Percentiles rank a stretch among this genome's conserved stretches.
Evolutionary conservation across 2,888 invertebrate genomes (phyloP).

Genomic region (Ectemnius cavifrons): DNA sequence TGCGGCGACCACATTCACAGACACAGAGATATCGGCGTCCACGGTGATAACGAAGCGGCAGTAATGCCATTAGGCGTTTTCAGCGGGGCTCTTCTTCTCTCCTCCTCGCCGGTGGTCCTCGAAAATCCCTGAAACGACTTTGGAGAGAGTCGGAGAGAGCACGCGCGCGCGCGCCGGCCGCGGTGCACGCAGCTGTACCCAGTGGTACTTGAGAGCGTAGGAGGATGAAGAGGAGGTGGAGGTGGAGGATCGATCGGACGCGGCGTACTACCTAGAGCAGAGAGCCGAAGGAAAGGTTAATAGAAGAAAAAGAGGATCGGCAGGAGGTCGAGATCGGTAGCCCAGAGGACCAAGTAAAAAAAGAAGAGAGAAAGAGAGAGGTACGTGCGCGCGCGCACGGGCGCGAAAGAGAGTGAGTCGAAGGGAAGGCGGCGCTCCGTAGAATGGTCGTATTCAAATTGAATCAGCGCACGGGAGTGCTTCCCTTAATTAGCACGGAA

Average conservation of each 20-base stretch:
- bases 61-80: constrained; percentile 50
- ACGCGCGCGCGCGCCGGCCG: too few relatives aligned
- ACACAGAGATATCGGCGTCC: not conserved
- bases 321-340: too few relatives aligned
- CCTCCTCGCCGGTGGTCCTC: constrained; percentile 28
- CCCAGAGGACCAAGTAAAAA: not conserved
- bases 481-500: constrained; percentile 66
- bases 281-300: constrained; percentile 16
- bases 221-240: not conserved
- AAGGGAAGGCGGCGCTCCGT: not conserved
- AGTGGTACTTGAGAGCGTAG: not conserved
- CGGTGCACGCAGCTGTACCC: constrained; percentile 6
- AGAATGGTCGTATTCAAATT: constrained; percentile 43
- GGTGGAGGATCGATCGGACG: constrained; percentile 35
- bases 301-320: not conserved
- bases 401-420: not conserved
- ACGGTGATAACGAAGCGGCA: constrained; percentile 47
- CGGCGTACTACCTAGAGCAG: not conserved
- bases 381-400: too few relatives aligned
- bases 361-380: constrained; percentile 9
- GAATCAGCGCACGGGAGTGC: constrained; percentile 43
- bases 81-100: constrained; percentile 14
- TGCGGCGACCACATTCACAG: not conserved
- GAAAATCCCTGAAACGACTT: constrained; percentile 54
- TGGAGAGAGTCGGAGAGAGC: constrained; percentile 32